phyloP scores from a whole-genome alignment of 2,888 invertebrate species.

The Suillia variegata region DNA sequence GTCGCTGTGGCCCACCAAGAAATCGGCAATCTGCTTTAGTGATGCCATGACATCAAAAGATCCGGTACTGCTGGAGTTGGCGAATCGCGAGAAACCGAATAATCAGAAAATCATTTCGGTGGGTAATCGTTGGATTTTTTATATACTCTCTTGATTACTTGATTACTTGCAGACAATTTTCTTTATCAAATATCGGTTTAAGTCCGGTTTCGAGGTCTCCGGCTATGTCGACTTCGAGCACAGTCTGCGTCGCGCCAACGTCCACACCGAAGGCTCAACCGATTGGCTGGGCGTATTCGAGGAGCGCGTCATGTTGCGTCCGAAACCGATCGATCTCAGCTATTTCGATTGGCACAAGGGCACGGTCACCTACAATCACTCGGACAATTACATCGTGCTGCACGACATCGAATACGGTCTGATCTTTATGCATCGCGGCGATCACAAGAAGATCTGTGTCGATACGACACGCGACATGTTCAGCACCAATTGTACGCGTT shows the following conservation, averaged over 20 bases:
- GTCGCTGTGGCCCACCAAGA: conserved; percentile 67
- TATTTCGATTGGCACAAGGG: conserved; percentile 79
- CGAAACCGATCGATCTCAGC: conserved; percentile 71
- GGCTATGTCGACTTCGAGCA: conserved; percentile 79
- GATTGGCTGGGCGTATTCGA: conserved; percentile 80
- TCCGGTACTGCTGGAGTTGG: conserved; percentile 71
- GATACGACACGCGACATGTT: conserved; percentile 68
- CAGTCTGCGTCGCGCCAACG: conserved; percentile 44
- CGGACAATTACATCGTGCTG: conserved; percentile 77
- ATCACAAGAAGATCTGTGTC: conserved; percentile 76
- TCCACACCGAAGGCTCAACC: conserved; percentile 50
- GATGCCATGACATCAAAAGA: conserved; percentile 65
- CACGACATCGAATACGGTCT: conserved; percentile 76
- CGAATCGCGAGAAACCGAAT: conserved; percentile 75
- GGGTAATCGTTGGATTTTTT: conserved; percentile 27
- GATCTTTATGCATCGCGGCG: conserved; percentile 79
- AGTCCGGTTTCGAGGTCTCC: conserved; percentile 78
- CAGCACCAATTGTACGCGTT: conserved; percentile 72
- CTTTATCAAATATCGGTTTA: conserved; percentile 73
- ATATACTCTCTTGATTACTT: conserved; percentile 5
- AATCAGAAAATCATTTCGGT: conserved; percentile 75
- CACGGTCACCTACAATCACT: conserved; percentile 72
- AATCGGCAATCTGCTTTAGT: conserved; percentile 67
- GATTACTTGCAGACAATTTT: conserved; percentile 70
- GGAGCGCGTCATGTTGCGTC: conserved; percentile 69